Evolutionary conservation across 1,140 invertebrate species (phyloP), one percentile per base, ranked within the genome.

Genomic region (Bombus soroeensis): DNA sequence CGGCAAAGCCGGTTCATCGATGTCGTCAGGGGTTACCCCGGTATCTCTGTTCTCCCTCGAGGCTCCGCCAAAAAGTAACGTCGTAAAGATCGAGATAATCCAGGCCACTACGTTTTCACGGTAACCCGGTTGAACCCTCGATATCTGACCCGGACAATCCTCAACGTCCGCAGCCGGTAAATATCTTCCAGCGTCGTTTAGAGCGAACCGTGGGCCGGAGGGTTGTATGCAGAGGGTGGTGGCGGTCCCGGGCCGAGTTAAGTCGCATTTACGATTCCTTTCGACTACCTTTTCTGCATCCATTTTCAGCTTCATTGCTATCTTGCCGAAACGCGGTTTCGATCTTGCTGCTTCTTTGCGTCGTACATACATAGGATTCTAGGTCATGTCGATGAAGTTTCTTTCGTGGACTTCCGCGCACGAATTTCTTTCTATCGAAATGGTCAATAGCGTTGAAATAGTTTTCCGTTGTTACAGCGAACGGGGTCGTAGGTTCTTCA

Each of bases 31-130:
- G 64, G 39, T 39, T 62, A 37, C 62, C 3, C 1, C 12, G 53
- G 18, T 85, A 86, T 88, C 86, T 90, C 64, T 32, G 59, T 62
- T n/a, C 59, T n/a, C 64, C 64, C 64, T 34, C 15, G 32, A 83
- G 86, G 82, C 43, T 83, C 53, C 47, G 79, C 87, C 89, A 77
- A 89, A 91, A 90, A 89, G 88, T 90, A 90, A 90, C 86, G 75
- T 91, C 89, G 89, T 91, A 91, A 90, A 91, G 87, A 91, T 90
- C 87, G 80, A 86, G 90, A 91, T 91, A 91, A 91, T 91, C 90
- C 90, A 53, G 18, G 32, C 81, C 70, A 71, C 83, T 88, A 91
- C 70, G 68, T 88, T 66, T 90, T 70, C 81, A 70, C 25, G 66
- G 68, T 90, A 90, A 84, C 89, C 83, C 81, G 86, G 83, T 78